Base-by-base conservation (phyloP, 2,113 vertebrate genomes). In the Campylomormyrus numenius region DNA sequence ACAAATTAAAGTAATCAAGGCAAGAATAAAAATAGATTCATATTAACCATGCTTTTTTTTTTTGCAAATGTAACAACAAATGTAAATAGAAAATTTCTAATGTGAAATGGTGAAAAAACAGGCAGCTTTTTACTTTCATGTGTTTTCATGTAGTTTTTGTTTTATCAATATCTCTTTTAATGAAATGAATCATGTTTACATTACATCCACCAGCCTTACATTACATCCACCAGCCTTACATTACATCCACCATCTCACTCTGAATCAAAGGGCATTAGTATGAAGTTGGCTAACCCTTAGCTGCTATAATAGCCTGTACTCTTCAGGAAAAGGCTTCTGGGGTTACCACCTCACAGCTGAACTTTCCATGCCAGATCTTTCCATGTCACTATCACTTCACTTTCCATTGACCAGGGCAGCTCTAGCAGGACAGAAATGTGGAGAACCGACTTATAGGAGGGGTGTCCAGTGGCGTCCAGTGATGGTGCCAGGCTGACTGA, bases 1-100 rank as follows among this genome's bases (percentile, higher is more conserved):
- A n/a, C 45, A 49, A 86, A 86, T 86, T 86, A 86, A 86, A 19
- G 74, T 50, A 50, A 50, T 86, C 74, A 42, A 80, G 35, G 84
- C 45, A 86, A 42, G n/a, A 86, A 49, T 85, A 85, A 85, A 86
- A 86, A 86, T 13, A 86, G 6, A 48, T 27, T 50, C 45, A 27
- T 86, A 50, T 86, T 86, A 86, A 46, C n/a, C 11, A 24, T 80
- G 74, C 31, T 80, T 80, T 80, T 42, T 39, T n/a, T 39, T 74
- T 35, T 42, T 35, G 35, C 35, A 42, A 80, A 80, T 17, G 31
- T 35, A 80, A 42, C 74, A 80, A 19, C 74, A 80, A 80, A 80
- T 42, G 17, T 80, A 80, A 42, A 80, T 39, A 42, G 13, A 80
- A 80, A 42, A 80, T 80, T 17, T 80, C 17, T 17, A 17, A 77